These are phyloP conservation scores for Ephestia elutella DNA, from an alignment of 1,140 invertebrate species.

Conservation along the genomic window DNA sequence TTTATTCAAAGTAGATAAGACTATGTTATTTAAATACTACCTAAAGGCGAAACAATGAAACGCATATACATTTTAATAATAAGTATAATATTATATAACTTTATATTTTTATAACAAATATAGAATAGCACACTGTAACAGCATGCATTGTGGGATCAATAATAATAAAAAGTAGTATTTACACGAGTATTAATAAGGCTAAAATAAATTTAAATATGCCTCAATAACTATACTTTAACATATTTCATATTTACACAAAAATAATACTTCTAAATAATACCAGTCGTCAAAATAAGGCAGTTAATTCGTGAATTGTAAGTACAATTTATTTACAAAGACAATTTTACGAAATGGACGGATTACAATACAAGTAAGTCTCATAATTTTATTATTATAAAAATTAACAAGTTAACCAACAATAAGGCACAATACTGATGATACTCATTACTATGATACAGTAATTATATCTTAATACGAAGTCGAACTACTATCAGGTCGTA, in stretches of 20 bases:
- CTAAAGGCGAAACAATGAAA: not conserved
- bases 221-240: constrained; percentile 38
- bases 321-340: constrained; percentile 28
- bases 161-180: constrained; percentile 44
- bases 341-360: constrained; percentile 23
- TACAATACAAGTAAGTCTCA: constrained; percentile 16
- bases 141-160: constrained; percentile 45
- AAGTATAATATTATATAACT: constrained; percentile 48
- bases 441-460: constrained; percentile 17
- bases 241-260: constrained; percentile 52
- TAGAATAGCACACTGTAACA: constrained; percentile 56
- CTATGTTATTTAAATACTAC: too few species aligned
- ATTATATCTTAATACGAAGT: constrained; percentile 58
- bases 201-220: constrained; percentile 50
- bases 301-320: constrained; percentile 34
- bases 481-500: constrained; percentile 71
- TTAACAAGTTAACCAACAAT: constrained; percentile 26
- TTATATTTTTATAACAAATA: constrained; percentile 73
- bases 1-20: too few species aligned
- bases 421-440: constrained; percentile 31
- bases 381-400: constrained; percentile 23
- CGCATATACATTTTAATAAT: constrained; percentile 3
- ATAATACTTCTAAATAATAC: constrained; percentile 43
- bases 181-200: constrained; percentile 48
- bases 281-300: constrained; percentile 67